Base-by-base conservation (phyloP, 1,140 invertebrate genomes). In the Zaprionus camerounensis region DNA sequence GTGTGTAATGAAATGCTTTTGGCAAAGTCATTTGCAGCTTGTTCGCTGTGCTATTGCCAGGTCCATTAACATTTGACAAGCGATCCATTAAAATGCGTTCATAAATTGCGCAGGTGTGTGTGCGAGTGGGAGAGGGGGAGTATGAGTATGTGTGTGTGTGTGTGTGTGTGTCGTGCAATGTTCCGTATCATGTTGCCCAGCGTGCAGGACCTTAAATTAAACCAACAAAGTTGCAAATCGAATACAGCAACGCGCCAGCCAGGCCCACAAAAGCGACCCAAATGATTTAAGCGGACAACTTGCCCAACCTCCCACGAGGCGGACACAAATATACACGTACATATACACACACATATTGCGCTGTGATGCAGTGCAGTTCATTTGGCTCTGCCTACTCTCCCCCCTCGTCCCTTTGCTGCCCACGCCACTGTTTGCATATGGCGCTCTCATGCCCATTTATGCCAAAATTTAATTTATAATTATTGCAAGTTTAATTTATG, bases 391-490 rank as follows among this genome's bases (percentile, higher is more conserved):
- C 24, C 15, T 1, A 3, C 6, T n/a, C 11, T 20, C 15, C 0
- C n/a, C 17, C 26, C 17, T 3, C 34, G 24, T 31, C 7, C n/a
- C 15, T 22, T 22, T 20, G n/a, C 9, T 51, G 51, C 38, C 36
- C 24, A 38, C 17, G 13, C 56, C 36, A n/a, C n/a, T 67, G 65
- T 76, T 71, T 79, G 73, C 77, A 74, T 73, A 74, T 72, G 77
- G 57, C 72, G 55, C 77, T 70, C 80, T 81, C 81, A 90, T 79
- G 76, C 81, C 84, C 84, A 88, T 88, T 88, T 90, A 80, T 91
- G 85, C 85, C 85, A 90, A 91, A 90, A 91, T 90, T 90, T 91
- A 90, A 90, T 90, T 90, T 90, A 90, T 90, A 90, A 90, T 90
- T 90, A 90, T 90, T 91, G 86, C 85, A 77, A 91, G 82, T 86